Evolutionary conservation across 1,140 invertebrate genomes (phyloP).

Genomic region (Drosophila kanapiae): DNA sequence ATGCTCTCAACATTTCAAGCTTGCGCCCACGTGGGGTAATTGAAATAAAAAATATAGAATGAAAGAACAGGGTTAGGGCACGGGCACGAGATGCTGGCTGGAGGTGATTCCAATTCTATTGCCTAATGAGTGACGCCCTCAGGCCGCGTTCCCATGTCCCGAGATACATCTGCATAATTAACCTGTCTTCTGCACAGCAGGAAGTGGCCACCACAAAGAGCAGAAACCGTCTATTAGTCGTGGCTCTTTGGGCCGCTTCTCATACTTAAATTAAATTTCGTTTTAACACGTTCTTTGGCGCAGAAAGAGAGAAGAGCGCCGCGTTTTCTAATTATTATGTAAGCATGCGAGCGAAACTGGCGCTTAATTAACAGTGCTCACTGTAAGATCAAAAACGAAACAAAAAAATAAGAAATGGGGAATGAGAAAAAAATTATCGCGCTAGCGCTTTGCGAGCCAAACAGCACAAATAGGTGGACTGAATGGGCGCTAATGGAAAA

Average conservation of each 20-base stretch:
- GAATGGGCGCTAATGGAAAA: constrained; percentile 66
- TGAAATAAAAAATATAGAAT: constrained; percentile 28
- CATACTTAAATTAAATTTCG: constrained; percentile 80
- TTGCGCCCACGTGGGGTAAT: constrained; percentile 37
- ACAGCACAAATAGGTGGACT: constrained; percentile 24
- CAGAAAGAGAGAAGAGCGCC: constrained; percentile 17
- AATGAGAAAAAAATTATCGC: constrained; percentile 29
- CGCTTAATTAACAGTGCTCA: constrained; percentile 61
- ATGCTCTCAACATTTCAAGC: constrained; percentile 20
- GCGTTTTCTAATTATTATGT: constrained; percentile 77
- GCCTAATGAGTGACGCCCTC: constrained; percentile 32
- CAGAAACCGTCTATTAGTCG: constrained; percentile 65
- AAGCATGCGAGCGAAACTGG: constrained; percentile 80
- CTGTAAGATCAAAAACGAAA: constrained; percentile 40
- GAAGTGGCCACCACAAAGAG: constrained; percentile 64
- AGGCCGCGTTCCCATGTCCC: constrained; percentile 52
- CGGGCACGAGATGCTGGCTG: constrained; percentile 44
- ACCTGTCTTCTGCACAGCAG: constrained; percentile 58
- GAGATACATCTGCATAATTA: constrained; percentile 70
- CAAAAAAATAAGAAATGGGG: not conserved
- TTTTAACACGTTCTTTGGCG: constrained; percentile 78
- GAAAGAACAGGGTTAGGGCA: constrained; percentile 34
- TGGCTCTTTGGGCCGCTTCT: constrained; percentile 54
- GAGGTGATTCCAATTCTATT: constrained; percentile 27
- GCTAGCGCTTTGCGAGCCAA: constrained; percentile 21